These are phyloP conservation scores for Ptychadena robeensis DNA, from an alignment of 2,797 vertebrate genomes.

Conservation along the genomic window DNA sequence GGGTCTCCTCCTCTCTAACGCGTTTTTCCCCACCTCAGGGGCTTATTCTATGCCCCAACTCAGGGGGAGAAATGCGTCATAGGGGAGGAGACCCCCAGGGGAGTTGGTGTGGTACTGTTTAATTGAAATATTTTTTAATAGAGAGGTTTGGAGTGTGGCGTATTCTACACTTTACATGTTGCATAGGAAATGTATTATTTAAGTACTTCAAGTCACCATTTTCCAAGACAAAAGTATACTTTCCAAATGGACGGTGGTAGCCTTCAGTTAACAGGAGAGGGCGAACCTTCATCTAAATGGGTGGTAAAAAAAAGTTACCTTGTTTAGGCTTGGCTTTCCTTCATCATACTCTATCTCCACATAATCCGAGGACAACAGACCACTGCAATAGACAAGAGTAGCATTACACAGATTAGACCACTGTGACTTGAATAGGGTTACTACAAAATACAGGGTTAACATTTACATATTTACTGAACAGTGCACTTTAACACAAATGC, in stretches of 20 bases:
- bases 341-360: constrained; percentile 94
- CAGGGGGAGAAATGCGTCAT: too few species aligned
- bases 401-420: not conserved
- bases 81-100: too few species aligned
- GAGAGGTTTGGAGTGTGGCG: too few species aligned
- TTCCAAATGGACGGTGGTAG: not conserved
- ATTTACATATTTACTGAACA: too few species aligned
- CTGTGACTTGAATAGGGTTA: not conserved
- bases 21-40: too few species aligned
- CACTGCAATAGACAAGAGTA: constrained; percentile 77
- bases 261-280: not conserved
- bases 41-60: too few species aligned
- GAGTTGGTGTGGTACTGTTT: too few species aligned
- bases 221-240: not conserved
- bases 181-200: too few species aligned
- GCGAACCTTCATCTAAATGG: not conserved
- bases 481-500: too few species aligned
- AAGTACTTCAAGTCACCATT: not conserved
- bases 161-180: too few species aligned
- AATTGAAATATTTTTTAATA: too few species aligned
- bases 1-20: too few species aligned
- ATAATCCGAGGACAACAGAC: constrained; percentile 93
- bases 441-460: not conserved
- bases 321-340: constrained; percentile 85
- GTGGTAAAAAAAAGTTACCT: constrained; percentile 79